A percentile compares a stretch with the other conserved stretches of the same genome.
These are phyloP conservation scores for Nicator chloris DNA, from an alignment of 2,113 vertebrate genomes.

Conservation along the genomic window DNA sequence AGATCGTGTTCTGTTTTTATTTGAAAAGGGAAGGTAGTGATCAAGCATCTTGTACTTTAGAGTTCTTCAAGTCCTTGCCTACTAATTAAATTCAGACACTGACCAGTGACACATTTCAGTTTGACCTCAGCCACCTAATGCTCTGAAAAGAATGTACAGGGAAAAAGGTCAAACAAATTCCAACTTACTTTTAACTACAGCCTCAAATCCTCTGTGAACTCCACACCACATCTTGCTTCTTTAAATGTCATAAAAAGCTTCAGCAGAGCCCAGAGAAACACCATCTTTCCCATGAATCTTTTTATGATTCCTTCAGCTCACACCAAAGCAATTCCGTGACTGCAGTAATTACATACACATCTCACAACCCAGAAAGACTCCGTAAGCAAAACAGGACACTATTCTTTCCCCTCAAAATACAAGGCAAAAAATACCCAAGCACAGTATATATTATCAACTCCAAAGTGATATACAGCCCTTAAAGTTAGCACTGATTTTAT, in stretches of 20 bases:
- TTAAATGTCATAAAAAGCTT: slow-evolving; percentile 1
- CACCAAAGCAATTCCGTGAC: not conserved
- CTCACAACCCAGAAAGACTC: not conserved
- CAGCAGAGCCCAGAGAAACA: slow-evolving; percentile 14
- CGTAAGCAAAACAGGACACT: slow-evolving; percentile 2
- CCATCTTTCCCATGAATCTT: not conserved
- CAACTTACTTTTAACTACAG: slow-evolving; percentile 49
- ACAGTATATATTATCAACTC: not conserved
- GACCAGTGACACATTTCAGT: slow-evolving; percentile 57
- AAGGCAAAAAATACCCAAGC: not conserved
- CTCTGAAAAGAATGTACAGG: slow-evolving; percentile 52
- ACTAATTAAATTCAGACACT: slow-evolving; percentile 66
- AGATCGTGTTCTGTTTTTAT: slow-evolving; percentile 21
- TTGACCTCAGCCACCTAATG: slow-evolving; percentile 57
- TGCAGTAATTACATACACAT: not conserved
- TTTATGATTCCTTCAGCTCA: slow-evolving; percentile 6
- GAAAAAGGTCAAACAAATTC: slow-evolving; percentile 62
- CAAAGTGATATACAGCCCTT: not conserved
- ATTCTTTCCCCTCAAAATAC: not conserved
- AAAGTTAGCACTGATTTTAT: slow-evolving; percentile 10
- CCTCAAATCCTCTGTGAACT: slow-evolving; percentile 35
- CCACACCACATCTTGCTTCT: slow-evolving; percentile 22
- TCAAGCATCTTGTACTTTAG: not conserved
- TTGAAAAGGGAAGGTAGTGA: not conserved
- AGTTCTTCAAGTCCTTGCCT: not conserved